Evolutionary conservation across 2,888 invertebrate species (phyloP), one percentile per base, ranked within the genome.

Genomic region (Standfussiana lucernea): DNA sequence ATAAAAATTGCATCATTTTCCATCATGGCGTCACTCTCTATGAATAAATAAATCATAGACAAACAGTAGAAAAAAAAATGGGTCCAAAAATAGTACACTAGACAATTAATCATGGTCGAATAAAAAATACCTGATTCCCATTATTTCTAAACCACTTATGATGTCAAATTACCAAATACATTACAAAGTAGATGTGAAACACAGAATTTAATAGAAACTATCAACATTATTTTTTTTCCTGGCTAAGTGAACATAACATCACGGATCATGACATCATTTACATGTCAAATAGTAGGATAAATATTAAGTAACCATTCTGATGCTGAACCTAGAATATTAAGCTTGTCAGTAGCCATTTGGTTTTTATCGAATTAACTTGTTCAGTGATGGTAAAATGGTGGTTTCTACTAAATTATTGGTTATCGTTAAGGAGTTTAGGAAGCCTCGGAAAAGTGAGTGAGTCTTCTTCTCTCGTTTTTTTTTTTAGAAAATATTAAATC

Each of bases 181-280:
- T 56, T 65, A 65, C 71, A 68, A 72, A 67, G 70, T 77, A 82
- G 64, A 75, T 85, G 86, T 77, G 50, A 85, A 88, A 81, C 79
- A 72, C 50, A 65, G 40, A 79, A 77, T 80, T 75, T 86, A 79
- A 86, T 85, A 74, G n/a, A 65, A 79, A 80, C n/a, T 82, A 87
- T 86, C 86, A 89, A 89, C 85, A 88, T 42, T 64, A 75, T 80
- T 82, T 88, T 86, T 90, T 88, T 87, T 88, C 76, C 81, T 82
- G 79, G 68, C 85, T 88, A 86, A 80, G 88, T 88, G 89, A 89
- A 86, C 83, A 84, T 86, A 86, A 68, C 82, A 86, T 90, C 89
- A 91, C 86, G 88, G 80, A 82, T 71, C 24, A 90, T 95, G 94
- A 95, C 93, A 91, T 94, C 94, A 94, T 86, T 75, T 11, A 70